phyloP scores from a whole-genome alignment of 2,888 invertebrate genomes.

The Panzeria rudis region DNA sequence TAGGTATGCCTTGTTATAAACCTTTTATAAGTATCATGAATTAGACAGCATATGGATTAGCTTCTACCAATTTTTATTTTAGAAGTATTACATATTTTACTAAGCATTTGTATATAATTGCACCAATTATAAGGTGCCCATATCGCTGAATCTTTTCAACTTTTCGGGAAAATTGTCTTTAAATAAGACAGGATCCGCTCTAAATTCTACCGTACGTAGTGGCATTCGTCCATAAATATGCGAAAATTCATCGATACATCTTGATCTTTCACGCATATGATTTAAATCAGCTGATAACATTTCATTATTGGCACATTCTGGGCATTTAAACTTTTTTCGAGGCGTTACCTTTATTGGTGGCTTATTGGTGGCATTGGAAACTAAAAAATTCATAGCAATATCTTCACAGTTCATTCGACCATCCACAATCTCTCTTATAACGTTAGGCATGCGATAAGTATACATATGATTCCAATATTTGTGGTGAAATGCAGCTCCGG shows the following conservation, averaged over 20 bases:
- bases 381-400: constrained; percentile 98
- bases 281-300: constrained; percentile 96
- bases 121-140: constrained; percentile 90
- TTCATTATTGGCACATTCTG: constrained; percentile 96
- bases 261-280: constrained; percentile 96
- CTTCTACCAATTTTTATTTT: too few species aligned
- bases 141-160: constrained; percentile 93
- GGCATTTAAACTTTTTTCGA: constrained; percentile 98
- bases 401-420: constrained; percentile 99
- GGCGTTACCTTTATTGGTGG: constrained; percentile 97
- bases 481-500: constrained; percentile 98
- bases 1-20: too few species aligned
- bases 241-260: constrained; percentile 93
- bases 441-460: constrained; percentile 93
- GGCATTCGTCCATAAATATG: constrained; percentile 94
- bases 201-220: constrained; percentile 93
- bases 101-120: neutral
- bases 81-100: neutral
- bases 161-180: constrained; percentile 93
- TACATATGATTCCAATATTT: constrained; percentile 98
- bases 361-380: constrained; percentile 96
- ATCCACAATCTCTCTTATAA: constrained; percentile 95
- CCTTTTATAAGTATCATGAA: too few species aligned
- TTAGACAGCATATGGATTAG: too few species aligned
- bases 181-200: constrained; percentile 97